phyloP scores from a whole-genome alignment of 2,797 vertebrate genomes.

The Enteromius thamalakanensis region DNA sequence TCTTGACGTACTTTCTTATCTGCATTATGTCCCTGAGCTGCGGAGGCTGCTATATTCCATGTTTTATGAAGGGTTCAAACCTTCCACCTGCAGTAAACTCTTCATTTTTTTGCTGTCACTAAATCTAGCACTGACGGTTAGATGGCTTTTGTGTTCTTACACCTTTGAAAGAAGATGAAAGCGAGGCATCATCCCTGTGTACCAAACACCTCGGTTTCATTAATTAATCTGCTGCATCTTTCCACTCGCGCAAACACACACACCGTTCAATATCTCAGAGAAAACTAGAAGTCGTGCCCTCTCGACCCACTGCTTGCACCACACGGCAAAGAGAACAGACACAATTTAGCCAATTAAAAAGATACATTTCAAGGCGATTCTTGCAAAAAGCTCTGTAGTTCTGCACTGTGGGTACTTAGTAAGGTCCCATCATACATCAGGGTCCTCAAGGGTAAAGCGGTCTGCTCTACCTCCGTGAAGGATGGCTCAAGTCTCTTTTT shows the following conservation, averaged over 20 bases:
- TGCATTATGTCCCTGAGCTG: constrained; percentile 31
- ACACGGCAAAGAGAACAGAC: constrained; percentile 11
- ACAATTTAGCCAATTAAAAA: constrained; percentile 54
- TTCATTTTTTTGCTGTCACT: constrained; percentile 31
- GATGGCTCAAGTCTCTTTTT: constrained; percentile 18
- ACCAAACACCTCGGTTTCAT: constrained; percentile 40
- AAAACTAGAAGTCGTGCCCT: background rate
- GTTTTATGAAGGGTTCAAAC: constrained; percentile 42
- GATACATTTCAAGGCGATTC: constrained; percentile 27
- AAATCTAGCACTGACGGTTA: constrained; percentile 23
- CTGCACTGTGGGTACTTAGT: constrained; percentile 32
- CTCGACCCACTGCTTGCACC: background rate
- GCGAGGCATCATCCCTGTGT: constrained; percentile 16
- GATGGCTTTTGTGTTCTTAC: constrained; percentile 35
- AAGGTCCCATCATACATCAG: constrained; percentile 23
- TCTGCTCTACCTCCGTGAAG: constrained; percentile 10
- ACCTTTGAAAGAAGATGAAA: constrained; percentile 43
- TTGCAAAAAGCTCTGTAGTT: constrained; percentile 17
- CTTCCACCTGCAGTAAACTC: constrained; percentile 30
- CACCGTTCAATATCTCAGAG: constrained; percentile 18
- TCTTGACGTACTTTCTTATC: constrained; percentile 36
- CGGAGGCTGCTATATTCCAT: constrained; percentile 24
- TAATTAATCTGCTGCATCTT: constrained; percentile 54
- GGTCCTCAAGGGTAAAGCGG: constrained; percentile 41
- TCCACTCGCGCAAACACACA: background rate